phyloP scores from a whole-genome alignment of 1,140 invertebrate genomes.

The Acromyrmex charruanus region DNA sequence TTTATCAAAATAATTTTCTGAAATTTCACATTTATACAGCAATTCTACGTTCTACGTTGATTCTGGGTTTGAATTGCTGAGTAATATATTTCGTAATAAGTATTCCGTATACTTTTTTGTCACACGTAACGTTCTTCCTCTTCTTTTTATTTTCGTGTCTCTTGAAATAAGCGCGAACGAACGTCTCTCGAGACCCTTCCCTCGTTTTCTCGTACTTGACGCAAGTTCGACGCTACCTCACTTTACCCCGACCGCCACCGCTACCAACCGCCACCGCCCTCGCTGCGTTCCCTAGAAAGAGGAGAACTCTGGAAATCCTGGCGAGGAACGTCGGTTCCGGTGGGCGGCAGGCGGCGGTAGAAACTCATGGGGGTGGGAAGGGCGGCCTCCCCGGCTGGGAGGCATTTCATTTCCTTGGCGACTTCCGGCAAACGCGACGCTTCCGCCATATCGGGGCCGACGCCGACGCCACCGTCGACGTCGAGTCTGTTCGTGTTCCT shows the following conservation, averaged over 20 bases:
- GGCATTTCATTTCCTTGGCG: conserved; percentile 86
- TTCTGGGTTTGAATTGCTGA: not conserved
- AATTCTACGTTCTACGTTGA: not conserved
- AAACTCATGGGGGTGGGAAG: conserved; percentile 59
- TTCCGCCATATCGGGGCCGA: conserved; percentile 84
- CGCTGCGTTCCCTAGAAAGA: conserved; percentile 14
- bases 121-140: not conserved
- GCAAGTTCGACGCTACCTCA: conserved; percentile 57
- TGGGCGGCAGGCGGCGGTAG: conserved; percentile 49
- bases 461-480: conserved; percentile 73
- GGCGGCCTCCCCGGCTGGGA: conserved; percentile 73
- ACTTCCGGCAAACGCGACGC: conserved; percentile 86
- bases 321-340: conserved; percentile 60
- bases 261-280: not conserved
- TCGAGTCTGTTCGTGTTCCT: conserved; percentile 75
- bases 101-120: not conserved
- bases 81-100: not conserved
- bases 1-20: too few species aligned
- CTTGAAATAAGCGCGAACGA: conserved; percentile 32
- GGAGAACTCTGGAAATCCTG: conserved; percentile 52
- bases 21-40: not conserved
- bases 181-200: conserved; percentile 42
- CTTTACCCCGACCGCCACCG: not conserved
- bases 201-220: conserved; percentile 56
- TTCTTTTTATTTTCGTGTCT: conserved; percentile 21